A percentile compares a stretch with the other conserved stretches of the same genome.
Conservation (phyloP, 1,140 invertebrate species). For the Drosophila paulistorum region DNA sequence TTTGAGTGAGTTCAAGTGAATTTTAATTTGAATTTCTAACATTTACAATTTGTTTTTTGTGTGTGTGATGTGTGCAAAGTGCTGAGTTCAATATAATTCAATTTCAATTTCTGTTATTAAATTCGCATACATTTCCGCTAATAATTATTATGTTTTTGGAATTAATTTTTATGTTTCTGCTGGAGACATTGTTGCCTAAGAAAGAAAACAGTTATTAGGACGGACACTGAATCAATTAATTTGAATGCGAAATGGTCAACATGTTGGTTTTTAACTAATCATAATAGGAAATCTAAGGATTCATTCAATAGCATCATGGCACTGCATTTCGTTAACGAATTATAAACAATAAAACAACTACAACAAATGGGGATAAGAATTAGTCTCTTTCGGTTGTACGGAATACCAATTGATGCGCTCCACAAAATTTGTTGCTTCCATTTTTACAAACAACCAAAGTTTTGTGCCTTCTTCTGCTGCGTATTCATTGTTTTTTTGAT, state of each 20-base stretch:
- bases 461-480: constrained; percentile 1
- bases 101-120: constrained; percentile 42
- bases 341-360: constrained; percentile 20
- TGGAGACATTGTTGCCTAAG: constrained; percentile 27
- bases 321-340: constrained; percentile 49
- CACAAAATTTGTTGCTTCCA: too few species aligned
- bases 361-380: constrained; percentile 2
- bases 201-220: constrained; percentile 70
- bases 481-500: not conserved
- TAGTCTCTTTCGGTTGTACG: not conserved
- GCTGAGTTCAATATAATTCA: constrained; percentile 44
- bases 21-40: constrained; percentile 27
- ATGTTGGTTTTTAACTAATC: constrained; percentile 38
- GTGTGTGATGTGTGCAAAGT: constrained; percentile 47
- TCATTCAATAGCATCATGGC: constrained; percentile 51
- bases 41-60: constrained; percentile 61
- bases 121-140: constrained; percentile 66
- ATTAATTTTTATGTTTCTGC: constrained; percentile 14
- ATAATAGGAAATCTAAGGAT: constrained; percentile 45
- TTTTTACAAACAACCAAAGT: not conserved
- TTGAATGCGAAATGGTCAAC: constrained; percentile 45
- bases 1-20: constrained; percentile 42
- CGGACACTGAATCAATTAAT: constrained; percentile 70
- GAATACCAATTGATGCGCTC: not conserved
- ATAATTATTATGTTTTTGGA: constrained; percentile 14